Conservation (phyloP, 1,140 invertebrate genomes). For the Drosophila miranda region DNA sequence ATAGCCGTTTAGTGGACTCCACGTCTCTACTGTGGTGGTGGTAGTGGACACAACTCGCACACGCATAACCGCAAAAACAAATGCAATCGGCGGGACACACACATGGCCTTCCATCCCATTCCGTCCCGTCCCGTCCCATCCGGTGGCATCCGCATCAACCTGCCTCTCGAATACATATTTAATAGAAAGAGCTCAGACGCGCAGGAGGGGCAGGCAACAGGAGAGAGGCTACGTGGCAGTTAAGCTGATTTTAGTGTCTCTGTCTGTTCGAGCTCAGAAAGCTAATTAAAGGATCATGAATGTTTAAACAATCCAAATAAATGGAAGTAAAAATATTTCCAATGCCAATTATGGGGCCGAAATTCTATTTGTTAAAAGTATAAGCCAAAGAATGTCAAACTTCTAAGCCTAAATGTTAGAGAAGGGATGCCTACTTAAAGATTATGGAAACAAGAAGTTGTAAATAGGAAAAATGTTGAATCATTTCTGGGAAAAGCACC, state of each 20-base stretch:
- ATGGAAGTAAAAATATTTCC: constrained; percentile 11
- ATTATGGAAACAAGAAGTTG: background rate
- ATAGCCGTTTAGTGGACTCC: constrained; percentile 73
- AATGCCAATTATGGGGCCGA: background rate
- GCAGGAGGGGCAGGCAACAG: constrained; percentile 5
- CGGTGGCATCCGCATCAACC: background rate
- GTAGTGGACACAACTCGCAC: constrained; percentile 9
- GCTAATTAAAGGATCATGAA: constrained; percentile 47
- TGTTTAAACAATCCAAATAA: constrained; percentile 28
- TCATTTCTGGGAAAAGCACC: too few species aligned
- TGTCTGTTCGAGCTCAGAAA: constrained; percentile 31
- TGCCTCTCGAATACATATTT: constrained; percentile 43
- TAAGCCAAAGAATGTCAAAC: too few species aligned
- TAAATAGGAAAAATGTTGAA: too few species aligned
- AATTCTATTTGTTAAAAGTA: too few species aligned
- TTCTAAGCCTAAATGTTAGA: too few species aligned
- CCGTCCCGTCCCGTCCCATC: background rate
- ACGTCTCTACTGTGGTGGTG: background rate
- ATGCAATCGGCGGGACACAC: constrained; percentile 30
- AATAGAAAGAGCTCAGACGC: constrained; percentile 51
- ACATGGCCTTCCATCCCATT: background rate
- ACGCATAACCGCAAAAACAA: constrained; percentile 45
- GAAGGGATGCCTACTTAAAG: too few species aligned
- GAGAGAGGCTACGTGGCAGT: constrained; percentile 15
- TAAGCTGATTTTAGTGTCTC: constrained; percentile 48